Conservation (phyloP, 2,113 vertebrate species). For the Thalassoma bifasciatum region DNA sequence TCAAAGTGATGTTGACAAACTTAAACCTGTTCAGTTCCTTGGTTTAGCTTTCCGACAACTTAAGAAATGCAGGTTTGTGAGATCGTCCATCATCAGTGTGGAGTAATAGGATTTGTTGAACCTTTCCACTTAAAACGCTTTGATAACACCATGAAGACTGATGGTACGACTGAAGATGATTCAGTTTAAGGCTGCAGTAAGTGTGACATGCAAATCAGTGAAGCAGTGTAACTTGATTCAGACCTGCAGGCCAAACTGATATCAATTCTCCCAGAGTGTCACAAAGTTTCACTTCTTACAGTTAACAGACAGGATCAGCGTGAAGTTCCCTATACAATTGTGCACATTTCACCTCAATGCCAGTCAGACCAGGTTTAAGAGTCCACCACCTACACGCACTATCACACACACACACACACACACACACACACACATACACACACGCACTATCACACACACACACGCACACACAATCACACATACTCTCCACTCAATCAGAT, state of each 20-base stretch:
- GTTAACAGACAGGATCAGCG: constrained; percentile 5
- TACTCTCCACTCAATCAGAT: constrained; percentile 37
- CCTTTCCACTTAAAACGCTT: not conserved
- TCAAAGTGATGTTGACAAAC: not conserved
- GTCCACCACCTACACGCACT: too few relatives aligned
- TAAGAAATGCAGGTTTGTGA: not conserved
- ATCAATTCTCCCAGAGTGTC: not conserved
- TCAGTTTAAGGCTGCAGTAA: not conserved
- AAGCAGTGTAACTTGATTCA: not conserved
- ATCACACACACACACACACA: not conserved
- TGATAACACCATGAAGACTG: not conserved
- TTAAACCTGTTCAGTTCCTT: not conserved
- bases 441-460: not conserved
- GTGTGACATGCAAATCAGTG: not conserved
- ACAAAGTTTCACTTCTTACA: constrained; percentile 18
- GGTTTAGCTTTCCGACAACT: not conserved
- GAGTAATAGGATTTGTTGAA: not conserved
- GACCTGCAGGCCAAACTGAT: not conserved
- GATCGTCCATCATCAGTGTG: not conserved
- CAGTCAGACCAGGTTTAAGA: constrained; percentile 24
- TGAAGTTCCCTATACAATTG: constrained; percentile 56
- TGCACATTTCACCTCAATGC: constrained; percentile 48
- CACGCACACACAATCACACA: not conserved
- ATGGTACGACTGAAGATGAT: not conserved
- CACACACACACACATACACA: too few relatives aligned